Base-by-base conservation (phyloP, 2,888 invertebrate species). In the Ochlodes sylvanus region DNA sequence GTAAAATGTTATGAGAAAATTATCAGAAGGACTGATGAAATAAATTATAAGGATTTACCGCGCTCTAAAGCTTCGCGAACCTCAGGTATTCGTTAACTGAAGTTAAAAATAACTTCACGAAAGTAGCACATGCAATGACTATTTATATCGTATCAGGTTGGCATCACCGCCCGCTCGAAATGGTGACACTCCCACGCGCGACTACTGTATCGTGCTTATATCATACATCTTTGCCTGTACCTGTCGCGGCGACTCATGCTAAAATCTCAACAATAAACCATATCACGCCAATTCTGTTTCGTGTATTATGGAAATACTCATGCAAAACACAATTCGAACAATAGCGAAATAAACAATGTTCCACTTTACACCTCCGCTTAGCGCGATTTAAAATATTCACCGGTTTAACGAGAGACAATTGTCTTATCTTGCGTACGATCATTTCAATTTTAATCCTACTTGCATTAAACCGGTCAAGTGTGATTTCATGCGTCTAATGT, bases 301-400 rank as follows among this genome's bases (percentile, higher is more conserved):
- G 71, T 70, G 70, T 72, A 74, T 73, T 75, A 71, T 75, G 73
- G 71, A 76, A 77, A 75, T 76, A 69, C 75, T 77, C 76, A 79
- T 80, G 85, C 83, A 83, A 85, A 85, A 77, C 85, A 81, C 79
- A 77, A 79, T 81, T 76, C 71, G 79, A 84, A 91, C 90, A 91
- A 90, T 90, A 87, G 88, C 82, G 81, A 86, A 85, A 90, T 90
- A 90, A 90, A 91, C 82, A 76, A 85, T 80, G 81, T 85, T 81
- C 79, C 70, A 82, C 83, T 84, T 85, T 77, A 80, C 84, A 85
- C 85, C 82, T 85, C 80, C 79, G 83, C 83, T 76, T 71, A 79
- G 82, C 74, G 76, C 72, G 71, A 78, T 74, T 73, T 76, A 72
- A 78, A 84, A 80, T 80, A 81, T 82, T 79, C 73, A 75, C 78